These are phyloP conservation scores for Apoda limacodes DNA, from an alignment of 2,888 invertebrate genomes.

Conservation along the genomic window DNA sequence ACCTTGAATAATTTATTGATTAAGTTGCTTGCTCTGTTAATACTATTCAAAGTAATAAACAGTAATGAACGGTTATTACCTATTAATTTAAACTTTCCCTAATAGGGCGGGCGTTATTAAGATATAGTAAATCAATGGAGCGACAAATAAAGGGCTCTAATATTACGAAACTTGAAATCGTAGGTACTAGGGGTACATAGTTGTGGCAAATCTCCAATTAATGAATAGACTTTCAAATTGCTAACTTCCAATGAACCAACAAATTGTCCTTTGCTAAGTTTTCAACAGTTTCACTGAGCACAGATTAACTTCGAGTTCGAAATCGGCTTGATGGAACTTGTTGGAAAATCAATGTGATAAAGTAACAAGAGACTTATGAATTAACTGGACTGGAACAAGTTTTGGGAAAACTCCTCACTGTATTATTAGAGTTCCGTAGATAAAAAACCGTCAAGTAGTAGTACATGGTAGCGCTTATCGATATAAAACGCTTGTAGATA, in stretches of 20 bases:
- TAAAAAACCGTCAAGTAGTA: no score
- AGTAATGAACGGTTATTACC: background rate
- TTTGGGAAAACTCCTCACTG: no score
- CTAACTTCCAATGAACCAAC: constrained; percentile 40
- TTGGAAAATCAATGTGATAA: constrained; percentile 20
- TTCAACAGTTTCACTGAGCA: no score
- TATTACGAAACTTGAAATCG: constrained; percentile 36
- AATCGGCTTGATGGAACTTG: constrained; percentile 21
- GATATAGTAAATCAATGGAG: constrained; percentile 40
- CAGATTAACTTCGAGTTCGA: constrained; percentile 29
- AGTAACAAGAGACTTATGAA: no score
- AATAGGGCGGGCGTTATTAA: constrained; percentile 31
- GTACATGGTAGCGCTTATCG: no score
- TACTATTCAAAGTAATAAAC: no score
- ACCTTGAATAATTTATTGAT: no score
- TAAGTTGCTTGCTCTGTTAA: no score
- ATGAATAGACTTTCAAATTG: constrained; percentile 45
- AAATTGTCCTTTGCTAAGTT: constrained; percentile 32
- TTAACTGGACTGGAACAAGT: no score
- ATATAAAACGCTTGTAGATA: no score
- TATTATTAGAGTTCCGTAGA: no score
- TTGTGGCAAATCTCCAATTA: constrained; percentile 42
- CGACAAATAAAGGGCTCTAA: constrained; percentile 43
- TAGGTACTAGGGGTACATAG: background rate
- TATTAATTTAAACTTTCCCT: constrained; percentile 26